Percentiles rank a stretch among this genome's conserved stretches.
These are phyloP conservation scores for Atherinosoma microstoma DNA, from an alignment of 2,797 vertebrate genomes.

Conservation along the genomic window DNA sequence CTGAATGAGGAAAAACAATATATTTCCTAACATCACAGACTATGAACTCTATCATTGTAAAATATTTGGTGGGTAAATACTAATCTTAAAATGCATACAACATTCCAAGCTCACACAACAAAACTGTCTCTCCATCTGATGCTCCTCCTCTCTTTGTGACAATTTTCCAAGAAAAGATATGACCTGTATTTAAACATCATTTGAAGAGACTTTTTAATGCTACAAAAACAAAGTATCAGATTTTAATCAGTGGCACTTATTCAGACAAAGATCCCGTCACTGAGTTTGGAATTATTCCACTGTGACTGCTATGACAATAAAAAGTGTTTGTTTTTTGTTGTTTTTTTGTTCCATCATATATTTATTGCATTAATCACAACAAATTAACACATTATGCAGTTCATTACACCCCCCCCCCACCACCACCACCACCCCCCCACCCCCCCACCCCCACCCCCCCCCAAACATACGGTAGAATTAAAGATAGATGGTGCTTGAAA, in stretches of 20 bases:
- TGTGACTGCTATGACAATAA: background rate
- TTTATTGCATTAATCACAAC: background rate
- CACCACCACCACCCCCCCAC: too few relatives aligned
- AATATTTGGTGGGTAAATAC: background rate
- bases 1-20: background rate
- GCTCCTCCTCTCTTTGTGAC: background rate
- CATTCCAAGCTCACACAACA: background rate
- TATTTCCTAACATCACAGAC: background rate
- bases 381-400: background rate
- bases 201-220: background rate
- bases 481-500: too few relatives aligned
- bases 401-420: background rate
- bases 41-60: background rate
- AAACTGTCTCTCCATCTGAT: background rate
- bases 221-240: background rate
- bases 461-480: background rate
- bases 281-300: background rate
- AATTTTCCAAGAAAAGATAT: background rate
- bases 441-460: background rate
- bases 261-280: background rate
- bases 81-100: background rate
- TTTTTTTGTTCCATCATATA: too few relatives aligned
- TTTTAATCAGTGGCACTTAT: background rate
- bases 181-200: background rate
- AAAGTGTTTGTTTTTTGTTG: background rate